Evolutionary conservation across 2,113 vertebrate species (phyloP), one percentile per base, ranked within the genome.

Genomic region (Gobius niger): DNA sequence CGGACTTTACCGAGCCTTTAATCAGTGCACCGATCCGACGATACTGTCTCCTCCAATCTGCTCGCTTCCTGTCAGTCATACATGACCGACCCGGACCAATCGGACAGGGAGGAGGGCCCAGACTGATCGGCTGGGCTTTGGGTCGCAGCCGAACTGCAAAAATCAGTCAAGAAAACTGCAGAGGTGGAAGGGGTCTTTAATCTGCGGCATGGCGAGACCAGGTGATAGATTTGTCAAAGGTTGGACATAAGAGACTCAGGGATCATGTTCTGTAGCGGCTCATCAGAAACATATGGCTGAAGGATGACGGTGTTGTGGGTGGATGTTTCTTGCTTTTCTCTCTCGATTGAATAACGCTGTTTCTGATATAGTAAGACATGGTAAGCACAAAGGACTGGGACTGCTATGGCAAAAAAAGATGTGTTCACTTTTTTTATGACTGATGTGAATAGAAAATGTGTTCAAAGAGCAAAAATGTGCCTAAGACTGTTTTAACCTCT

Each of bases 51-150:
- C 85, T 83, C 88, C 87, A 92, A 92, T 92, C 92, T 91, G 81
- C 77, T 46, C 67, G 82, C 86, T 92, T 92, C 92, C 90, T 92
- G 91, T 91, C 92, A 91, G 90, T 91, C 90, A 91, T 88, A 89
- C 87, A 81, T 24, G 85, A 82, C 86, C 83, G 82, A 84, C 80
- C 68, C 63, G 34, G 76, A 85, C 87, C 89, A 92, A 91, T 92
- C 84, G 81, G 82, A 65, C 63, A 65, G n/a, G 0, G 1, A 63
- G 11, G 65, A 54, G 66, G 40, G 65, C 61, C 88, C 72, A 86
- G 85, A 88, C 81, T 65, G 62, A 24, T 73, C 16, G 80, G 73
- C 84, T 81, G 72, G 72, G 70, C 56, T 86, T 73, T 89, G 86
- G 85, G 78, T 73, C 51, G 69, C 74, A 62, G 87, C 86, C 86